These are phyloP conservation scores for Ginglymostoma cirratum DNA, from an alignment of 2,113 vertebrate genomes.

Conservation along the genomic window DNA sequence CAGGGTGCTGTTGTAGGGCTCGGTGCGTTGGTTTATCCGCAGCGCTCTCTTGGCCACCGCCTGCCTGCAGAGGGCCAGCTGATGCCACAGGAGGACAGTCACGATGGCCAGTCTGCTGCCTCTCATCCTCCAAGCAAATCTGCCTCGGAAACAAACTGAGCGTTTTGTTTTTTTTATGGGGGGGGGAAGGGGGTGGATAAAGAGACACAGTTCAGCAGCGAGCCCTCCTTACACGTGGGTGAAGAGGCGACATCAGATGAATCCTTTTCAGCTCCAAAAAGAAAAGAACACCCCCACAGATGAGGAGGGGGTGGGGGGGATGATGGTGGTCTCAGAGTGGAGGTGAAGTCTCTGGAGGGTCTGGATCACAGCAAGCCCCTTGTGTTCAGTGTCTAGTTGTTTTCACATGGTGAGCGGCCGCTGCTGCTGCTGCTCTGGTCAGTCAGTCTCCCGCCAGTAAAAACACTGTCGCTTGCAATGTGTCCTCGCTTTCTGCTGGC, in stretches of 20 bases:
- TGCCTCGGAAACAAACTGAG: background rate
- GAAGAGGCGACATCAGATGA: background rate
- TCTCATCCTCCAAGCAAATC: conserved; percentile 56
- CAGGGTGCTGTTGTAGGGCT: conserved; percentile 66
- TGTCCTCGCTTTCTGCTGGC: background rate
- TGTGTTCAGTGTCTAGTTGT: background rate
- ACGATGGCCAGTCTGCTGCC: conserved; percentile 63
- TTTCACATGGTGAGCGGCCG: background rate
- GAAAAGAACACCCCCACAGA: too few relatives aligned
- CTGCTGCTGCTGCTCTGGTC: background rate
- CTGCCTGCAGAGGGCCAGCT: conserved; percentile 57
- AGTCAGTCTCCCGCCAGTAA: background rate
- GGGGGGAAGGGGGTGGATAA: conserved; percentile 5
- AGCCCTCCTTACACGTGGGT: conserved; percentile 28
- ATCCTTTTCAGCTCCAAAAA: too few relatives aligned
- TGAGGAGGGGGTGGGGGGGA: too few relatives aligned
- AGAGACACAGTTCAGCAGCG: conserved; percentile 38
- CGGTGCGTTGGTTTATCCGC: conserved; percentile 61
- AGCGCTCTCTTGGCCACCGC: conserved; percentile 64
- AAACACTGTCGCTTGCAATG: background rate
- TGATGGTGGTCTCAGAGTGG: background rate
- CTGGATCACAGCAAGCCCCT: background rate
- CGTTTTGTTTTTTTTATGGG: conserved; percentile 28
- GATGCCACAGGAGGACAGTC: conserved; percentile 68
- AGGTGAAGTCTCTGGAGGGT: background rate